Evolutionary conservation across 2,113 vertebrate genomes (phyloP), one percentile per base, ranked within the genome.

Genomic region (Cervus canadensis): DNA sequence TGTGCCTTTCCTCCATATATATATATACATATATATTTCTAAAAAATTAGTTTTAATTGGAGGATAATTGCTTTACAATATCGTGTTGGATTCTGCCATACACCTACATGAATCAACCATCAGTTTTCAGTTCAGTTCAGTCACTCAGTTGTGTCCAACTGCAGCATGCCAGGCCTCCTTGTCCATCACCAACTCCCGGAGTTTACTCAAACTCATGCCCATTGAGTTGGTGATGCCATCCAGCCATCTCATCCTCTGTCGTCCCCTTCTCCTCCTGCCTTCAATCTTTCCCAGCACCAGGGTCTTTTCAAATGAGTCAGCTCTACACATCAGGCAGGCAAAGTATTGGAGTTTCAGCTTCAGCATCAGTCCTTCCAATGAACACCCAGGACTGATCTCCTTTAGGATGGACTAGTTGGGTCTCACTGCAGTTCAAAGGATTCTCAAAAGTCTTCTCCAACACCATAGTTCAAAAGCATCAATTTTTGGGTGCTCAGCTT

Each of bases 211-310:
- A 71, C 9, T 12, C n/a, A 71, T 12, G n/a, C 19, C n/a, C 10
- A 71, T 71, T 36, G 64, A 71, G 19, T 21, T 1, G 0, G 64
- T 71, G n/a, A 71, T 71, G 17, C 2, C 17, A 71, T 71, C n/a
- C 19, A 36, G 11, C 64, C n/a, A 36, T 71, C 19, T 11, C 17
- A 71, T 36, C n/a, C n/a, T 71, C 19, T 36, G 9, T 36, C 2
- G 0, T 36, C 64, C 9, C 17, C 19, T 71, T 71, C 4, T 36
- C 17, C 4, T 71, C 17, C 9, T 0, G 0, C n/a, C 64, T 36
- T 71, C 19, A 71, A 36, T 36, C n/a, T 71, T 23, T 71, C 64
- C 17, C 17, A 71, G n/a, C 17, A 71, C 36, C 64, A 71, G n/a
- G n/a, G n/a, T 23, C n/a, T 71, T 71, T 71, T 36, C 64, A 21